Conservation (phyloP, 2,113 vertebrate species). For the Pterocles gutturalis region DNA sequence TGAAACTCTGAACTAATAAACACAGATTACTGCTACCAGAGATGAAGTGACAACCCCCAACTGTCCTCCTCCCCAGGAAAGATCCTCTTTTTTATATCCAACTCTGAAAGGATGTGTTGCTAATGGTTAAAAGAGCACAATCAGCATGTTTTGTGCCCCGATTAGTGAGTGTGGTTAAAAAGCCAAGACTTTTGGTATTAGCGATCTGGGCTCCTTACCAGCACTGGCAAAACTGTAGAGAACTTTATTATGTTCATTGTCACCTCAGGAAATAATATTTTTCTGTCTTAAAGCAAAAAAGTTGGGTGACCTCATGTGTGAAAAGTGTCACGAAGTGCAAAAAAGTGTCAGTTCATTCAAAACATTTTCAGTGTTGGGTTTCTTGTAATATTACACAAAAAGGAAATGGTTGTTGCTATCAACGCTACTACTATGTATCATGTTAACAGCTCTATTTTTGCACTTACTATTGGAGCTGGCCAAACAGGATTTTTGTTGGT, state of each 20-base stretch:
- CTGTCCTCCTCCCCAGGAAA: neutral
- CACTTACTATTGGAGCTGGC: neutral
- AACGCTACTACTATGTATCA: neutral
- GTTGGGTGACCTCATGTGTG: neutral
- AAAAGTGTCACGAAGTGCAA: neutral
- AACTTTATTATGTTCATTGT: neutral
- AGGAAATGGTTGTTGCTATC: conserved; percentile 50
- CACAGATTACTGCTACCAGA: neutral
- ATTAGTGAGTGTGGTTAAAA: neutral
- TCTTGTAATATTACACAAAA: conserved; percentile 44
- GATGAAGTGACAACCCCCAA: neutral
- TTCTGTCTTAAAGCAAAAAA: conserved; percentile 11
- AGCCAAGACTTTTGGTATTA: neutral
- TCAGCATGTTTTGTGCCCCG: neutral
- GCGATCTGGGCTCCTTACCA: conserved; percentile 31
- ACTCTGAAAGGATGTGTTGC: neutral
- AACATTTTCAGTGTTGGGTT: neutral
- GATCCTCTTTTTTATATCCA: fast-evolving
- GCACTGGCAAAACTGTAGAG: neutral
- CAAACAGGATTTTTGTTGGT: neutral
- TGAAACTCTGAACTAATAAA: neutral
- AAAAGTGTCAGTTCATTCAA: conserved; percentile 19
- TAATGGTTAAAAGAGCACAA: neutral
- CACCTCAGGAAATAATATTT: conserved; percentile 40
- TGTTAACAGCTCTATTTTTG: conserved; percentile 44